Percentiles rank a stretch among this genome's conserved stretches.
phyloP scores from a whole-genome alignment of 2,888 invertebrate species.

The Cylindroiulus punctatus region DNA sequence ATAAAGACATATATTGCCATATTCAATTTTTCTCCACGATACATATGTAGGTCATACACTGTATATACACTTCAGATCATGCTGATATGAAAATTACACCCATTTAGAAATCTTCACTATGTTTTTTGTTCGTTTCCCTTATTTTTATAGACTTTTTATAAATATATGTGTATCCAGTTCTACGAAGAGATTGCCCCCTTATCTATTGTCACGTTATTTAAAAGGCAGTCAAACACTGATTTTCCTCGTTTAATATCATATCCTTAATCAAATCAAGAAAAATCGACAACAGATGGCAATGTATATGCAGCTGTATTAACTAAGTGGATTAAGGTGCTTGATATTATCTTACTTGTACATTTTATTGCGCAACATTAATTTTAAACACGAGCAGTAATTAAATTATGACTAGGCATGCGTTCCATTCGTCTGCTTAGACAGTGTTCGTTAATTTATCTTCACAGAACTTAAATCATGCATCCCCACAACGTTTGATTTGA shows the following conservation, averaged over 20 bases:
- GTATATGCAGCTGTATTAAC: background rate
- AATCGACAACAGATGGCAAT: background rate
- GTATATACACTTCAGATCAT: too few relatives aligned
- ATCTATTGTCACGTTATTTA: background rate
- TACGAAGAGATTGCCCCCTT: background rate
- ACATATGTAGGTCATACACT: too few relatives aligned
- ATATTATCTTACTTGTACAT: background rate
- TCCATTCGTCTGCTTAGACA: too few relatives aligned
- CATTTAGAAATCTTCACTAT: background rate
- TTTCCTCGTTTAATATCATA: background rate
- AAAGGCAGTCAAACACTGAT: background rate
- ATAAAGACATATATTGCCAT: too few relatives aligned
- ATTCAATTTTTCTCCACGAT: too few relatives aligned
- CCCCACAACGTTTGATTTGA: too few relatives aligned
- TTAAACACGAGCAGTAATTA: too few relatives aligned
- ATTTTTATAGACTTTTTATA: background rate
- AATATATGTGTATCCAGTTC: background rate
- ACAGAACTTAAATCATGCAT: too few relatives aligned
- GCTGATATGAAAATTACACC: background rate
- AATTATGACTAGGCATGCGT: too few relatives aligned
- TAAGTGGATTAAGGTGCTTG: background rate
- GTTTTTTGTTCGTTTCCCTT: background rate
- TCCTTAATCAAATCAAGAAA: slow-evolving; percentile 9
- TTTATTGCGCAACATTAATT: too few relatives aligned
- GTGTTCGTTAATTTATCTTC: too few relatives aligned